Conservation (phyloP, 1,140 invertebrate genomes). For the Periplaneta americana region DNA sequence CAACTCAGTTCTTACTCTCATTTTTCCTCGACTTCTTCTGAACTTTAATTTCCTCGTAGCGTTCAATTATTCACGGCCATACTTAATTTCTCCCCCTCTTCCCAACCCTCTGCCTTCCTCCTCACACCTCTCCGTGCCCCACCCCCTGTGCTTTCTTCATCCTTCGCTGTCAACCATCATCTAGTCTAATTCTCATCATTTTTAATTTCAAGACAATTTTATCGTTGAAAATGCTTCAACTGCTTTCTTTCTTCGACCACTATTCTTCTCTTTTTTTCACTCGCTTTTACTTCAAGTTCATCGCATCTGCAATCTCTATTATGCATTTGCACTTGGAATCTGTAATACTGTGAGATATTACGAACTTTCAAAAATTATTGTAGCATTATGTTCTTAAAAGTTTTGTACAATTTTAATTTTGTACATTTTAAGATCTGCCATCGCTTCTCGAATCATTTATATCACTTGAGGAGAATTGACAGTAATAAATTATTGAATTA, state of each 20-base stretch:
- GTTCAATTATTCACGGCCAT: not conserved
- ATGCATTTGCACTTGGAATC: not conserved
- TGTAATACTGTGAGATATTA: not conserved
- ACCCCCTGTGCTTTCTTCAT: not conserved
- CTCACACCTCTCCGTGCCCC: not conserved
- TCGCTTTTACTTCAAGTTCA: not conserved
- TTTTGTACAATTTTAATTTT: not conserved
- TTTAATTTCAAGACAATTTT: not conserved
- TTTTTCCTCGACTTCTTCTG: not conserved
- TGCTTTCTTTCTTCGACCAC: not conserved
- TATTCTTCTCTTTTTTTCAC: not conserved
- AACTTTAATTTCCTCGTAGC: not conserved
- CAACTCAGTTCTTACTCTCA: not conserved
- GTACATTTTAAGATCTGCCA: not conserved
- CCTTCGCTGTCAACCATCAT: not conserved
- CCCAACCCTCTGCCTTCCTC: not conserved
- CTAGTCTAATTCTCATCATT: not conserved
- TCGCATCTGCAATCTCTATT: not conserved
- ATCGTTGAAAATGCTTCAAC: not conserved
- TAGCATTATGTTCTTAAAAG: not conserved
- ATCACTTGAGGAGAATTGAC: not conserved
- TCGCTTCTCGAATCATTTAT: not conserved
- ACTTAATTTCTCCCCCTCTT: not conserved
- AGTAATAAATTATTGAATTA: not conserved
- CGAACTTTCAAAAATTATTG: not conserved